These are phyloP conservation scores for Clarias magur DNA, from an alignment of 2,113 vertebrate genomes.

Conservation along the genomic window DNA sequence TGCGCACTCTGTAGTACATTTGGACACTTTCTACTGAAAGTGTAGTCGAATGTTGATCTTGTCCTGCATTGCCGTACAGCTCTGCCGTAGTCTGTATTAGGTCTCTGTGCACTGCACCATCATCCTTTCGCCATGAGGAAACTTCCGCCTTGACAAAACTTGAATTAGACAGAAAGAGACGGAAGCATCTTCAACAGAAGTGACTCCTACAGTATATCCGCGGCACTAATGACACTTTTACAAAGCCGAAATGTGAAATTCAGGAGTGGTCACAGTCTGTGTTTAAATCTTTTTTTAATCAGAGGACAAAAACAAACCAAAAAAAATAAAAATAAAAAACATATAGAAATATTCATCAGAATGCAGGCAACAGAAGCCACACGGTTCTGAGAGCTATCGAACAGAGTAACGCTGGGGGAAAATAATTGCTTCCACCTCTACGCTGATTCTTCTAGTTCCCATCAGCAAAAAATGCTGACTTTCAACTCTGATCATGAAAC, in stretches of 20 bases:
- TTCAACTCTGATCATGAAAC: conserved; percentile 9
- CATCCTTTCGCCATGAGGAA: background rate
- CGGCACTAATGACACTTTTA: background rate
- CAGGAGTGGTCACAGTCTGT: background rate
- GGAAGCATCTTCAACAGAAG: background rate
- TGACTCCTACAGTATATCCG: no score
- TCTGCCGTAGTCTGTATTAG: background rate
- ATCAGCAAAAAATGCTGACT: conserved; percentile 51
- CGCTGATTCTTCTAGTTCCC: conserved; percentile 3
- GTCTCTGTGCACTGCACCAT: background rate
- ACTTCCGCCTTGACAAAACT: background rate
- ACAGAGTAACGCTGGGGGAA: conserved; percentile 39
- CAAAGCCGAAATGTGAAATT: background rate
- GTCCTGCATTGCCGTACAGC: background rate
- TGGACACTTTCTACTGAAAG: background rate
- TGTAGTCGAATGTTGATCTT: background rate
- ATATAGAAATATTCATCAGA: background rate
- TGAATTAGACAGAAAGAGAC: background rate
- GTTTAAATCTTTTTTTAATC: background rate
- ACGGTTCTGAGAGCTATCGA: conserved; percentile 54
- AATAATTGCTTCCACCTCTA: conserved; percentile 48
- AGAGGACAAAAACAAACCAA: background rate
- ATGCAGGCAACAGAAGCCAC: conserved; percentile 20
- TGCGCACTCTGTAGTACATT: background rate
- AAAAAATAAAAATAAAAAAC: no score